Evolutionary conservation across 2,113 vertebrate species (phyloP).

Genomic region (Heterotilapia buettikoferi): DNA sequence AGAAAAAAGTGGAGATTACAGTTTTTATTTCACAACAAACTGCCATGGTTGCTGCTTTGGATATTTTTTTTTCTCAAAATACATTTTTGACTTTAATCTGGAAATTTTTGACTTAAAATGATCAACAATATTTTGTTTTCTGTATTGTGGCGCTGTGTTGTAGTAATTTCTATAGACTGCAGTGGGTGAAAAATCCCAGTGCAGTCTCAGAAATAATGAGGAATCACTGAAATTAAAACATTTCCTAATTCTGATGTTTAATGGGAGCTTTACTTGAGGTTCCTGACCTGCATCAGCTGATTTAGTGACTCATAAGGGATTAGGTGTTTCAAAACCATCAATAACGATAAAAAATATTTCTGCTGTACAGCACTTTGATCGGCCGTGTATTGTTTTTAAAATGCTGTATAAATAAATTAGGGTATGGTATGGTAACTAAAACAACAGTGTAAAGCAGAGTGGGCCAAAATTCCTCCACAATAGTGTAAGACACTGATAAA

Average conservation of each 20-base stretch:
- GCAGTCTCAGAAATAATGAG: background rate
- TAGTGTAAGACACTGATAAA: background rate
- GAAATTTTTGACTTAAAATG: accelerated
- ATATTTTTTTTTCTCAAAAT: background rate
- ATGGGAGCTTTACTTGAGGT: background rate
- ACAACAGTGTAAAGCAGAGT: background rate
- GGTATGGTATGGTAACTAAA: background rate
- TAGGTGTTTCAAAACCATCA: background rate
- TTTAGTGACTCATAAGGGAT: background rate
- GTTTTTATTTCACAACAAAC: background rate
- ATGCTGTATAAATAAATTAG: background rate
- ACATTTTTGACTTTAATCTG: background rate
- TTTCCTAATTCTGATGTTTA: background rate
- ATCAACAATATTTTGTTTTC: background rate
- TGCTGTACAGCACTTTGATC: background rate
- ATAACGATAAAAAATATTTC: background rate
- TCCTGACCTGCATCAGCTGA: background rate
- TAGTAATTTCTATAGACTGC: background rate
- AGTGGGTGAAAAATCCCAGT: background rate
- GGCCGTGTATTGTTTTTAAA: accelerated
- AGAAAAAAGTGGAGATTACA: background rate
- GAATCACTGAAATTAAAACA: background rate
- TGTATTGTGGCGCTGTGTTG: background rate
- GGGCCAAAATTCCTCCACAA: background rate
- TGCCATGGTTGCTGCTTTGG: background rate